A percentile compares a stretch with the other conserved stretches of the same genome.
phyloP scores from a whole-genome alignment of 2,888 invertebrate species.

The Nemapogon koenigi region DNA sequence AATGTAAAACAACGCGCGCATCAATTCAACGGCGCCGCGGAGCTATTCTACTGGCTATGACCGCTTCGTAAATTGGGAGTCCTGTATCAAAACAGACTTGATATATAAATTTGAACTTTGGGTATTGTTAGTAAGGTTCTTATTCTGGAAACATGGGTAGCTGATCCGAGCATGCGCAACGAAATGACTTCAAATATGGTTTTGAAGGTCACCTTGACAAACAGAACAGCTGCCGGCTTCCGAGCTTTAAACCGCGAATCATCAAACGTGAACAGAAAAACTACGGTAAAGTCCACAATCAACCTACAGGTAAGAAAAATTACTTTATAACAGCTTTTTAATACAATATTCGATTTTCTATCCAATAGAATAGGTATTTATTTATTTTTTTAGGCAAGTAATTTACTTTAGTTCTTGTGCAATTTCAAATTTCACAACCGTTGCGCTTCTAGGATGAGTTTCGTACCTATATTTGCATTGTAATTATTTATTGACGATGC shows the following conservation, averaged over 20 bases:
- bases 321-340: too few species aligned
- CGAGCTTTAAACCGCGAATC: background rate
- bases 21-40: too few species aligned
- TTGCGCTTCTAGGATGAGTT: background rate
- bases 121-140: conserved; percentile 20
- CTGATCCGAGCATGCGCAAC: conserved; percentile 46
- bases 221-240: conserved; percentile 4
- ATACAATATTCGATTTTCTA: too few species aligned
- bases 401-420: too few species aligned
- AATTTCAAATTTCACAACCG: background rate
- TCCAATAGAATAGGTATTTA: too few species aligned
- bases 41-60: too few species aligned
- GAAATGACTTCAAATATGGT: conserved; percentile 35
- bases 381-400: too few species aligned
- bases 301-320: too few species aligned
- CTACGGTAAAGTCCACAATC: too few species aligned
- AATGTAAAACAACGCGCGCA: too few species aligned
- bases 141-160: conserved; percentile 20
- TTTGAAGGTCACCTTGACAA: conserved; percentile 52
- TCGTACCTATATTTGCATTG: too few species aligned
- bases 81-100: conserved; percentile 22
- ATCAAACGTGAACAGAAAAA: background rate
- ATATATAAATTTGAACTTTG: conserved; percentile 21
- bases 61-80: conserved; percentile 22
- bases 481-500: too few species aligned